A percentile compares a stretch with the other conserved stretches of the same genome.
These are phyloP conservation scores for Spisula solida DNA, from an alignment of 2,888 invertebrate genomes.

Conservation along the genomic window DNA sequence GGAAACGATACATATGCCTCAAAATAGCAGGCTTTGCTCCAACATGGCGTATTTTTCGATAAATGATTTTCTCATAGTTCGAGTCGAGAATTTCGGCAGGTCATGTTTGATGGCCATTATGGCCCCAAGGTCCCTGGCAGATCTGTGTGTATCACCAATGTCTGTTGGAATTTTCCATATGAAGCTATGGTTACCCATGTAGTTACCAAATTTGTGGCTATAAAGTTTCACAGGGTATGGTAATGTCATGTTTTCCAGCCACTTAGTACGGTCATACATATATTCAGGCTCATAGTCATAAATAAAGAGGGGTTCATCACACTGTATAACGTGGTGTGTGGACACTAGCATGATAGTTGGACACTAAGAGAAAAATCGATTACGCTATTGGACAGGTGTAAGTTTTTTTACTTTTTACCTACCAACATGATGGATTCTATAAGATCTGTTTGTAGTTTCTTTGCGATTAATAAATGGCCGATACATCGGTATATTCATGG, in stretches of 20 bases:
- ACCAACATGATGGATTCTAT: too few relatives aligned
- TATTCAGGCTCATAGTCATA: conserved; percentile 44
- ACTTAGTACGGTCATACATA: conserved; percentile 33
- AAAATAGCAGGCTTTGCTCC: conserved; percentile 53
- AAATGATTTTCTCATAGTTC: conserved; percentile 52
- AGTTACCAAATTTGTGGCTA: conserved; percentile 19
- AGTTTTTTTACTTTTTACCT: too few relatives aligned
- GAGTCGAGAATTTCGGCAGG: conserved; percentile 44
- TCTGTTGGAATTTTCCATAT: conserved; percentile 46
- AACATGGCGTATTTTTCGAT: conserved; percentile 32
- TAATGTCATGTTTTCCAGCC: conserved; percentile 37
- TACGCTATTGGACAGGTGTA: too few relatives aligned
- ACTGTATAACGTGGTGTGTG: too few relatives aligned
- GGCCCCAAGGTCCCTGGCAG: conserved; percentile 13
- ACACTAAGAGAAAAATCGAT: too few relatives aligned
- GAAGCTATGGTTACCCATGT: conserved; percentile 51
- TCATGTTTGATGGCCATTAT: conserved; percentile 17
- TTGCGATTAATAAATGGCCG: too few relatives aligned
- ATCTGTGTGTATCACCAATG: conserved; percentile 21
- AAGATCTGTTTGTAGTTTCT: too few relatives aligned
- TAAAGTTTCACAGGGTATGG: conserved; percentile 31
- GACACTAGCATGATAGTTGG: too few relatives aligned
- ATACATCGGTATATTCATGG: too few relatives aligned
- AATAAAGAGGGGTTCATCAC: conserved; percentile 32
- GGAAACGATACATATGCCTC: conserved; percentile 46